These are phyloP conservation scores for Anabacerthia variegaticeps DNA, from an alignment of 2,797 vertebrate genomes.

Conservation along the genomic window DNA sequence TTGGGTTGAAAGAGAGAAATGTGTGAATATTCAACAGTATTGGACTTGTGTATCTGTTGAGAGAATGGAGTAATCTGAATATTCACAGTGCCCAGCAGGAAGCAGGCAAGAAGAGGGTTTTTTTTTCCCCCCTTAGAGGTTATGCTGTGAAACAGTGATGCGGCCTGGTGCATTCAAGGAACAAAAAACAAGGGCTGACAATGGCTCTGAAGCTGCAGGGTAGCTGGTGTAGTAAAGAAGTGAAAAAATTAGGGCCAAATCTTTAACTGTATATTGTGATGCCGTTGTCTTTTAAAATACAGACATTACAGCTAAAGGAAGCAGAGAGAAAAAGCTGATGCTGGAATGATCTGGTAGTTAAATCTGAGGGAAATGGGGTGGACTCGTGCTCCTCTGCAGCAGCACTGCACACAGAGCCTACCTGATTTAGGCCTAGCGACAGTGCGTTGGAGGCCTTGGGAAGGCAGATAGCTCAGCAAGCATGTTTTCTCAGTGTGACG, in stretches of 20 bases:
- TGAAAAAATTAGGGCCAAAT: background rate
- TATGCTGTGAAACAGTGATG: background rate
- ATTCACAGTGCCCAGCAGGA: background rate
- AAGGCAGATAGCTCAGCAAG: conserved; percentile 66
- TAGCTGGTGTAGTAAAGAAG: background rate
- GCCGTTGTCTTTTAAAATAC: background rate
- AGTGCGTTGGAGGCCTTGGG: conserved; percentile 66
- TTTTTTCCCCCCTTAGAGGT: background rate
- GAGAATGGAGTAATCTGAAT: background rate
- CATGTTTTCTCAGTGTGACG: conserved; percentile 63
- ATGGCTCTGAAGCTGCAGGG: background rate
- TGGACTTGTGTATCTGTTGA: background rate
- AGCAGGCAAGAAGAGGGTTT: background rate
- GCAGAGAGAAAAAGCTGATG: background rate
- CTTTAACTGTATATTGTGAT: background rate
- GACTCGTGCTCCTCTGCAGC: conserved; percentile 31
- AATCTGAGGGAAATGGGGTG: background rate
- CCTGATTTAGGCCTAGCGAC: conserved; percentile 40
- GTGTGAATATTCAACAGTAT: background rate
- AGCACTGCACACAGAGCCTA: conserved; percentile 20
- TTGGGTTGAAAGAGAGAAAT: background rate
- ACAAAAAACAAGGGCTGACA: background rate
- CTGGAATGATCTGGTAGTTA: conserved; percentile 26
- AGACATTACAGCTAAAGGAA: background rate
- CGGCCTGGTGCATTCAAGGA: conserved; percentile 23